Conservation (phyloP, 2,888 invertebrate species). For the Drosophila subquinaria region DNA sequence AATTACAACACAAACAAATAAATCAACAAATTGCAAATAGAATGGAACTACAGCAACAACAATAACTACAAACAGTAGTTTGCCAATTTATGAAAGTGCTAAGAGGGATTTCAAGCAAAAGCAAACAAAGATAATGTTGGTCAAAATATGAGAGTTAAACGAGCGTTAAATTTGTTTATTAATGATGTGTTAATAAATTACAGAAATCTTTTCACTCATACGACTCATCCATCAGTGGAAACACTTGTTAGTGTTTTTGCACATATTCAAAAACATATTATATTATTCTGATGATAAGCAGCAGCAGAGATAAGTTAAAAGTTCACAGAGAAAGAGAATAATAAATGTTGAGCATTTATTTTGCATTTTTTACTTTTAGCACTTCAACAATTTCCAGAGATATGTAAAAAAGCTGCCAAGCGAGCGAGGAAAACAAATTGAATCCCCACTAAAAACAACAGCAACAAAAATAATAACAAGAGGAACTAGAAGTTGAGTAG, state of each 20-base stretch:
- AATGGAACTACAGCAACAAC: conserved; percentile 52
- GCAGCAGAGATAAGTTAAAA: not conserved
- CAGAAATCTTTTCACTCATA: conserved; percentile 66
- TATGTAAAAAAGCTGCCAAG: conserved; percentile 56
- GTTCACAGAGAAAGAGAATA: conserved; percentile 14
- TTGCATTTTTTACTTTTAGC: conserved; percentile 23
- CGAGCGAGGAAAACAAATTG: conserved; percentile 28
- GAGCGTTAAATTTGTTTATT: conserved; percentile 62
- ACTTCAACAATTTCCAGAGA: conserved; percentile 45
- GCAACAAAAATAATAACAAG: conserved; percentile 14
- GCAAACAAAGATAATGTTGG: conserved; percentile 10
- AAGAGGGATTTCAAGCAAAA: conserved; percentile 48
- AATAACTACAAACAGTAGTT: conserved; percentile 33
- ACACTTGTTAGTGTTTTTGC: conserved; percentile 49
- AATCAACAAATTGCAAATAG: conserved; percentile 55
- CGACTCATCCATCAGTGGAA: conserved; percentile 58
- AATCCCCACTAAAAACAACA: conserved; percentile 9
- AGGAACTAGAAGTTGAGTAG: conserved; percentile 9
- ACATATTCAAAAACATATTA: conserved; percentile 45
- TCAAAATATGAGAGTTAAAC: conserved; percentile 26
- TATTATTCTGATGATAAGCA: conserved; percentile 29
- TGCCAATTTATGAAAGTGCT: conserved; percentile 63
- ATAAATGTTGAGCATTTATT: conserved; percentile 47
- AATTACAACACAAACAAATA: conserved; percentile 35
- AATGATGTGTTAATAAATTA: conserved; percentile 72